Percentiles rank a stretch among this genome's conserved stretches.
Conservation (phyloP, 2,888 invertebrate genomes). For the Cinara cedri region DNA sequence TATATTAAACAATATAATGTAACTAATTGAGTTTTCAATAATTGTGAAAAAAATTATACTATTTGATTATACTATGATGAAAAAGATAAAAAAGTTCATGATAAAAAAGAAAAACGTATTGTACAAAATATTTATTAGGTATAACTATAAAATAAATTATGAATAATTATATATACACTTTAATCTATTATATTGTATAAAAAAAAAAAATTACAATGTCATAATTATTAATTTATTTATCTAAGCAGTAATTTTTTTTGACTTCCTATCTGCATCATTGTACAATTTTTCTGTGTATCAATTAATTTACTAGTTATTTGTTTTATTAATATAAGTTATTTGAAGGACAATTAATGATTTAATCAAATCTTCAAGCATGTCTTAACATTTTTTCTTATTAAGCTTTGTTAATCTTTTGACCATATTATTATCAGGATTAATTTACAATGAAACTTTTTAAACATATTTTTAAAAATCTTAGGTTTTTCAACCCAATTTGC, state of each 20-base stretch:
- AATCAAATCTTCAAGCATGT: conserved; percentile 2
- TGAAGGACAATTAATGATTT: conserved; percentile 7
- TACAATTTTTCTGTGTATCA: too few species aligned
- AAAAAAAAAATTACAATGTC: too few species aligned
- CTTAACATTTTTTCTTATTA: neutral
- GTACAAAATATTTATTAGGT: neutral
- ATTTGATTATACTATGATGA: neutral
- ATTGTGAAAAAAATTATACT: neutral
- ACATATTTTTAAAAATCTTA: neutral
- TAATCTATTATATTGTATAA: neutral
- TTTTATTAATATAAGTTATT: conserved; percentile 9
- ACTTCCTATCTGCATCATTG: too few species aligned
- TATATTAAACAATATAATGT: neutral
- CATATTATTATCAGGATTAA: neutral
- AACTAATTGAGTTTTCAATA: neutral
- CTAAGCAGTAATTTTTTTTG: too few species aligned
- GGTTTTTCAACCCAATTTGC: neutral
- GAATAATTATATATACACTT: neutral
- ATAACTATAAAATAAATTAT: neutral
- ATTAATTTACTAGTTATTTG: too few species aligned
- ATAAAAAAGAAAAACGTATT: neutral
- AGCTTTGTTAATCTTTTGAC: neutral
- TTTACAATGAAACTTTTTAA: neutral
- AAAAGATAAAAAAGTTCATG: too few species aligned
- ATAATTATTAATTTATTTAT: too few species aligned